phyloP scores from a whole-genome alignment of 2,797 vertebrate genomes.

The Sebastes nivosus region DNA sequence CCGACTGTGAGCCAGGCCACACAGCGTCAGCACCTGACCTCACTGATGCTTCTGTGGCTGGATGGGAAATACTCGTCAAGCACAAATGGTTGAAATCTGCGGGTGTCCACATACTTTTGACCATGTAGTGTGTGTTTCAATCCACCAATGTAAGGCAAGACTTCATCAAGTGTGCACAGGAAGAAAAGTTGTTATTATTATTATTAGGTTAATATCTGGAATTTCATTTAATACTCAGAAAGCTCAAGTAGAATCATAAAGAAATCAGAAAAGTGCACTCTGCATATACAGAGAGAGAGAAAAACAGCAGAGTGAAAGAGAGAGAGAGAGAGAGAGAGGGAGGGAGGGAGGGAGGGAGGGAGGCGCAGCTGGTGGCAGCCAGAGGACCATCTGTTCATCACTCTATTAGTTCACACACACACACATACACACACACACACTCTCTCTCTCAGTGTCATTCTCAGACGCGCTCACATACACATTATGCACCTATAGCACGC shows the following conservation, averaged over 20 bases:
- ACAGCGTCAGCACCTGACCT: constrained; percentile 27
- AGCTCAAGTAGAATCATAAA: constrained; percentile 21
- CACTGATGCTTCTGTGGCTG: neutral
- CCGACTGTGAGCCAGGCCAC: constrained; percentile 14
- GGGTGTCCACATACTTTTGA: neutral
- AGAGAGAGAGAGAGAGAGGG: neutral
- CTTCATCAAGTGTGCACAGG: neutral
- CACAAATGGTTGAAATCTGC: neutral
- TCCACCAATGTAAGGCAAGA: neutral
- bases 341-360: neutral
- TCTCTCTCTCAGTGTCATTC: neutral
- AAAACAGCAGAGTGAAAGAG: constrained; percentile 33
- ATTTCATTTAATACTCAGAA: constrained; percentile 21
- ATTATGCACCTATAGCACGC: constrained; percentile 33
- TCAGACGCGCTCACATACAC: neutral
- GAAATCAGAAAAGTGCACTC: constrained; percentile 47
- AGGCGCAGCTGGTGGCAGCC: constrained; percentile 90
- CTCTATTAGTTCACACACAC: constrained; percentile 71
- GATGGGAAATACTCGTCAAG: neutral
- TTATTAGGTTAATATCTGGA: neutral
- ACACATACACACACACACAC: neutral
- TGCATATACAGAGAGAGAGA: constrained; percentile 6
- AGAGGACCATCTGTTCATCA: constrained; percentile 89
- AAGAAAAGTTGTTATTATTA: too few species aligned
- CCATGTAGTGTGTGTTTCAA: neutral